Evolutionary conservation across 2,797 vertebrate species (phyloP).

Genomic region (Falco novaeseelandiae): DNA sequence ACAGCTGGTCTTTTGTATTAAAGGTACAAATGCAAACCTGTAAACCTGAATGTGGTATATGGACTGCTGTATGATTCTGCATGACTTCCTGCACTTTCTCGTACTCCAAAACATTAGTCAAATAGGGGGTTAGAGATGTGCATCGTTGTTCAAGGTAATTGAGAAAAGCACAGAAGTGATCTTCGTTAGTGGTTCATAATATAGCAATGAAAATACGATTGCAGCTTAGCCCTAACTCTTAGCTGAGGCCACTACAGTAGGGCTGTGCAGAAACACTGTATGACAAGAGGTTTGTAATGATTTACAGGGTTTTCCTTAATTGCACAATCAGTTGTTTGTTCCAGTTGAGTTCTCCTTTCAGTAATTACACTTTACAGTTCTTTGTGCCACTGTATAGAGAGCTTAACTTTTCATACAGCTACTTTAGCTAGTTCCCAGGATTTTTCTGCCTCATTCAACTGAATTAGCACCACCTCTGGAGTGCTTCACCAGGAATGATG

Average conservation of each 20-base stretch:
- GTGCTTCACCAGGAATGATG: not conserved
- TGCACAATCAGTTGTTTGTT: constrained; percentile 62
- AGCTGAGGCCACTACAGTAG: not conserved
- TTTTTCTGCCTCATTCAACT: not conserved
- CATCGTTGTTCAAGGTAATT: not conserved
- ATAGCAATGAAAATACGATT: not conserved
- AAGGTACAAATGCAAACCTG: not conserved
- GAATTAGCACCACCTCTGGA: not conserved
- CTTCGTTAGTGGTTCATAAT: not conserved
- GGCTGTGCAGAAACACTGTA: constrained; percentile 6
- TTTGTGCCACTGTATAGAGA: not conserved
- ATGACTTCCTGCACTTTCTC: not conserved
- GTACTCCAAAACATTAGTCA: not conserved
- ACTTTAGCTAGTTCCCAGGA: not conserved
- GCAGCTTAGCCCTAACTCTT: not conserved
- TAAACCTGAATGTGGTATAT: not conserved
- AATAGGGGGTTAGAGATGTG: not conserved
- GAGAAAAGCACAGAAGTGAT: not conserved
- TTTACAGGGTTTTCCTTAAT: constrained; percentile 58
- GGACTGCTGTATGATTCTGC: not conserved
- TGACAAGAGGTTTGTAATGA: constrained; percentile 53
- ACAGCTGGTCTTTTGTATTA: not conserved
- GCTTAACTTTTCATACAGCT: not conserved
- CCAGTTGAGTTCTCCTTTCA: constrained; percentile 51
- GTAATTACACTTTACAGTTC: constrained; percentile 57